Evolutionary conservation across 2,113 vertebrate species (phyloP).

Genomic region (Pomatorhinus ruficollis): DNA sequence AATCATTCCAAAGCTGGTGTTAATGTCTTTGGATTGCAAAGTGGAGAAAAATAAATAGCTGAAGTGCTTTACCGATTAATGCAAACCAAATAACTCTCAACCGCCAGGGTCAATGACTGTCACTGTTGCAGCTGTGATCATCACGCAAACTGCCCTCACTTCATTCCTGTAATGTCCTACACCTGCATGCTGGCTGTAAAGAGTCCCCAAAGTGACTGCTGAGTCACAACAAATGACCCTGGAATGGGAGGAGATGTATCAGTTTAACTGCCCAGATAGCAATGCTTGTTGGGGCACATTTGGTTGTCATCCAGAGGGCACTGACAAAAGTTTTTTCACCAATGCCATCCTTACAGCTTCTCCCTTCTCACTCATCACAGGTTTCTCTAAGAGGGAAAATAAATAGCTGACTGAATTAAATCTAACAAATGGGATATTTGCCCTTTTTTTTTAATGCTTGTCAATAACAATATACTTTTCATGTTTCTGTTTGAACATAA

Average conservation of each 20-base stretch:
- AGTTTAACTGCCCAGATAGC: neutral
- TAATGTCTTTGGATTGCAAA: constrained; percentile 29
- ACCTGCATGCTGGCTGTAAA: constrained; percentile 26
- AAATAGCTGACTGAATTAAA: neutral
- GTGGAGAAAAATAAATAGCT: constrained; percentile 53
- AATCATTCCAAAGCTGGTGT: constrained; percentile 28
- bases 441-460: neutral
- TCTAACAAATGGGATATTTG: neutral
- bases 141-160: constrained; percentile 9
- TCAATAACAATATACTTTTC: neutral
- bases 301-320: neutral
- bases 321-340: neutral
- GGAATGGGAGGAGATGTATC: neutral
- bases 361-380: neutral
- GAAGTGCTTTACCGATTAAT: constrained; percentile 40
- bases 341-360: neutral
- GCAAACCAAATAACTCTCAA: constrained; percentile 50
- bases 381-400: neutral
- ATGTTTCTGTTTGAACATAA: neutral
- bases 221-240: constrained; percentile 28
- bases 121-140: constrained; percentile 47
- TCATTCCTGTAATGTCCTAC: constrained; percentile 31
- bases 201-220: constrained; percentile 9
- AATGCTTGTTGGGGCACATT: neutral
- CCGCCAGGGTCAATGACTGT: constrained; percentile 43